Conservation (phyloP, 2,797 vertebrate genomes). For the Urocyon cinereoargenteus region DNA sequence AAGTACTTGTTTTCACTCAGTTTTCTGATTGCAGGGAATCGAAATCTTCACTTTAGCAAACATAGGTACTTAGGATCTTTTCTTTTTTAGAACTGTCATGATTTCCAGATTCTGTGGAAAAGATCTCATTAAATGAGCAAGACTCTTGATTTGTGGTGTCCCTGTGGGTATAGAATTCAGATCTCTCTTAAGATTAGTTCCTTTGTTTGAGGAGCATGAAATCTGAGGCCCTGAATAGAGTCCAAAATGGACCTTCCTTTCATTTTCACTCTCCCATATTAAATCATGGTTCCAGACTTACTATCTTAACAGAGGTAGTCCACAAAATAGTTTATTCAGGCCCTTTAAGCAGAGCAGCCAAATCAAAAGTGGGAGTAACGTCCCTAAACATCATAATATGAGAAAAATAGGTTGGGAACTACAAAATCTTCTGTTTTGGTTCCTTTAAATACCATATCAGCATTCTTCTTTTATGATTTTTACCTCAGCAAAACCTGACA, state of each 20-base stretch:
- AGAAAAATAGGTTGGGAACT: neutral
- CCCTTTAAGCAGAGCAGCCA: neutral
- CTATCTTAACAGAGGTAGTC: neutral
- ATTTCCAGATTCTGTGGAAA: conserved; percentile 42
- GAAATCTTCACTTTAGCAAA: neutral
- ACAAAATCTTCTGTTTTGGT: neutral
- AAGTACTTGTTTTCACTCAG: neutral
- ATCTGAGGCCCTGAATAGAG: neutral
- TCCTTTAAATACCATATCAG: conserved; percentile 2
- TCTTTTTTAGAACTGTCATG: neutral
- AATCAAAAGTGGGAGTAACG: neutral
- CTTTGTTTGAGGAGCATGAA: neutral
- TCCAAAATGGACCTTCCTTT: neutral
- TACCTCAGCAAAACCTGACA: neutral
- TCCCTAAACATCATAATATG: neutral
- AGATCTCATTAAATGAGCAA: neutral
- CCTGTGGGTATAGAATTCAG: neutral
- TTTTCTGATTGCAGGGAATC: neutral
- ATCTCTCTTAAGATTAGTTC: neutral
- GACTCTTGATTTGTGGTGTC: neutral
- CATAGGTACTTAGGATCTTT: neutral
- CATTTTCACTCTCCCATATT: neutral
- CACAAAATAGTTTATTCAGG: neutral
- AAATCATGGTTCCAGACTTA: neutral
- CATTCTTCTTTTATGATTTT: conserved; percentile 31